Base-by-base conservation (phyloP, 2,797 vertebrate species). In the Labroides dimidiatus region DNA sequence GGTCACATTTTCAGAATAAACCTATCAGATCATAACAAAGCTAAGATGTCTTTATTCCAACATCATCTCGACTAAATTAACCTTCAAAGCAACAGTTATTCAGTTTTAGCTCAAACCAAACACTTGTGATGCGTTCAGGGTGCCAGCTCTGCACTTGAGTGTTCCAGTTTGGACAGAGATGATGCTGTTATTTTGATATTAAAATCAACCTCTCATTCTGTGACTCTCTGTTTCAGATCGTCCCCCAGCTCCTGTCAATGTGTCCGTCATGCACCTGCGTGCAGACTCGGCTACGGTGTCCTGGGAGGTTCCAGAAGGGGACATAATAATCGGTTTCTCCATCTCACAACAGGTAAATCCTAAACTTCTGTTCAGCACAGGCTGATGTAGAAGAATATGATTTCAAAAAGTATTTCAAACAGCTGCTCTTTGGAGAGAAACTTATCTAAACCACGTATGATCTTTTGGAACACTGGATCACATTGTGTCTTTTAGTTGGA, bases 301-400 rank as follows among this genome's bases (percentile, higher is more conserved):
- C 71, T 99, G 98, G 97, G 98, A 99, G 23, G 95, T 99, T 75
- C 97, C 98, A 17, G 98, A 99, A 72, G 97, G 98, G 80, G 97
- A 99, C 0, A 87, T 97, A 75, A 95, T 99, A 91, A 99, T 99
- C 61, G 98, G 98, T 88, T 99, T 99, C 82, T 97, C 97, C 51
- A 96, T 99, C 85, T 95, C 95, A 15, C 98, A 99, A 90, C 97
- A 99, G 94, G 97, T 99, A 94, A 70, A 78, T 71, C 15, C 42
- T 17, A 19, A 50, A 41, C 9, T 16, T 66, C 4, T 33, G 4
- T 58, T 69, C 17, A 36, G 17, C 63, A 53, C 17, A 11, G 11
- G 23, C 1, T 0, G 19, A 1, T 33, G 30, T 10, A 12, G 27
- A 20, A 49, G 23, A 11, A 6, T 21, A 23, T 10, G 20, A 15